phyloP scores from a whole-genome alignment of 2,113 vertebrate species.

The Odontesthes bonariensis region DNA sequence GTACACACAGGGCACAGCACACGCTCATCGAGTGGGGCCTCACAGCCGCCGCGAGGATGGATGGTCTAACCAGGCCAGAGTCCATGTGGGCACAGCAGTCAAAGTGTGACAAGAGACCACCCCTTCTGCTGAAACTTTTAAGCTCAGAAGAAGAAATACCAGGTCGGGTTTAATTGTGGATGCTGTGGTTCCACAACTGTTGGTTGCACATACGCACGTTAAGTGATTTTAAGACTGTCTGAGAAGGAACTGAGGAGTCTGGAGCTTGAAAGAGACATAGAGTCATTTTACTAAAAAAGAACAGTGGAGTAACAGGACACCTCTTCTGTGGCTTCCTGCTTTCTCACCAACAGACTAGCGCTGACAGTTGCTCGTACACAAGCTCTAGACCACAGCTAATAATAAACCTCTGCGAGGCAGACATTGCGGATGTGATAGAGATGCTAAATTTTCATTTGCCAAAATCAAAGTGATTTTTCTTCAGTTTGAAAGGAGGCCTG shows the following conservation, averaged over 20 bases:
- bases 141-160: conserved; percentile 14
- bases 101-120: conserved; percentile 55
- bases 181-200: conserved; percentile 9
- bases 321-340: conserved; percentile 47
- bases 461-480: conserved; percentile 50
- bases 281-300: conserved; percentile 51
- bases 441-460: conserved; percentile 23
- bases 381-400: conserved; percentile 10
- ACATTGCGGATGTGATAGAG: conserved; percentile 28
- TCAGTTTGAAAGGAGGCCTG: conserved; percentile 26
- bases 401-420: conserved; percentile 39
- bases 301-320: conserved; percentile 56
- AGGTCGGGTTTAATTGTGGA: not conserved
- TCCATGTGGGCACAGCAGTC: conserved; percentile 70
- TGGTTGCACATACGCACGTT: conserved; percentile 3
- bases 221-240: conserved; percentile 31
- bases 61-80: conserved; percentile 67
- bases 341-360: conserved; percentile 29
- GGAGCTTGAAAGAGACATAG: conserved; percentile 63
- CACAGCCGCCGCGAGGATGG: conserved; percentile 53
- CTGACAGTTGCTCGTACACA: conserved; percentile 5
- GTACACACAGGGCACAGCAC: conserved; percentile 76
- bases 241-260: conserved; percentile 54
- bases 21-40: conserved; percentile 62
- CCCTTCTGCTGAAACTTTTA: conserved; percentile 44